Evolutionary conservation across 2,113 vertebrate genomes (phyloP).

Genomic region (Pterocles orientalis): DNA sequence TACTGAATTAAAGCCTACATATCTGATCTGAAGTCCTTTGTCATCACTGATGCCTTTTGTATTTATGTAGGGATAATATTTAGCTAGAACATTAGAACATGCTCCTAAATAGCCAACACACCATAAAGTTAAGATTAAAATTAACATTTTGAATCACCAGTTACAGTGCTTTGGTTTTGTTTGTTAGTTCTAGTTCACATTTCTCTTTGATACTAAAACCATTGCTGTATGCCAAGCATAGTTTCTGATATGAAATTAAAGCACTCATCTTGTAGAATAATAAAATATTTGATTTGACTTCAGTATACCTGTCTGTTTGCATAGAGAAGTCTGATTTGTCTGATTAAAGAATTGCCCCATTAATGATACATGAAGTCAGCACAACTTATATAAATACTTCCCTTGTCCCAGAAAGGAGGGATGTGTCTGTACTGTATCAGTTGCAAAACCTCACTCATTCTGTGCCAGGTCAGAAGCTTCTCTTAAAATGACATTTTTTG

Average conservation of each 20-base stretch:
- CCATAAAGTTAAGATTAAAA: neutral
- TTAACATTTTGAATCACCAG: neutral
- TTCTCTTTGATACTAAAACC: neutral
- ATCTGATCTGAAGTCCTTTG: neutral
- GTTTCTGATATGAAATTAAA: neutral
- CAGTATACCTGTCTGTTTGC: neutral
- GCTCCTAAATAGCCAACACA: neutral
- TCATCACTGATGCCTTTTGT: neutral
- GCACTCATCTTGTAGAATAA: neutral
- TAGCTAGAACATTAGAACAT: neutral
- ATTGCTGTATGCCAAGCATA: neutral
- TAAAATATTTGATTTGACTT: slow-evolving; percentile 17
- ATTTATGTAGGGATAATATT: neutral
- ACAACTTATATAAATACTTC: neutral
- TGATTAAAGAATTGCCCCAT: neutral
- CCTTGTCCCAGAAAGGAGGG: neutral
- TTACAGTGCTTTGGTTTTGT: neutral
- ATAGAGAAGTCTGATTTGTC: neutral
- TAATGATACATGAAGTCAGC: neutral
- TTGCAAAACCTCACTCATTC: neutral
- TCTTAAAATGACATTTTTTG: neutral
- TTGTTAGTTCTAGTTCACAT: neutral
- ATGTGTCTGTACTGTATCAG: neutral
- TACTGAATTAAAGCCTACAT: neutral
- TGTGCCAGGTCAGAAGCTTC: neutral